phyloP scores from a whole-genome alignment of 30 jellyfish, hydroid and myxozoan genomes.

The Aurelia aurita complex sp. Pacific region DNA sequence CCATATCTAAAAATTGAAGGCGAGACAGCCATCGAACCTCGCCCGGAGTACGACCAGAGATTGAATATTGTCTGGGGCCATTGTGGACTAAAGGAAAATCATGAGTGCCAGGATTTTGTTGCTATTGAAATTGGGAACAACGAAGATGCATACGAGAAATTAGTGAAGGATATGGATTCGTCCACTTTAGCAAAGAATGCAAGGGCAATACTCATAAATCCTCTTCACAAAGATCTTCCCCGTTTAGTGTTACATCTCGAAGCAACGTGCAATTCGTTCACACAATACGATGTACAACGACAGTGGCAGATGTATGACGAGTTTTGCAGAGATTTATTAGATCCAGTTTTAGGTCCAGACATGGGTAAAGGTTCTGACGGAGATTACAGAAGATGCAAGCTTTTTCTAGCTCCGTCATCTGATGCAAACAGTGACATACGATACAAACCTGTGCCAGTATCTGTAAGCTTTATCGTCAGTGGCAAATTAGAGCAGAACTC shows the following conservation, averaged over 20 bases:
- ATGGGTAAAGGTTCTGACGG: constrained; percentile 57
- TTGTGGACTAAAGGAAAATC: constrained; percentile 45
- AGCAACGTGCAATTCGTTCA: constrained; percentile 55
- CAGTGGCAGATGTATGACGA: constrained; percentile 33
- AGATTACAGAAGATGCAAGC: constrained; percentile 47
- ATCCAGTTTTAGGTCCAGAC: constrained; percentile 33
- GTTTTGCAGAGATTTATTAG: constrained; percentile 32
- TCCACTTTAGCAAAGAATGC: constrained; percentile 46
- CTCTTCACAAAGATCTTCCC: constrained; percentile 34
- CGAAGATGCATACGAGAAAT: constrained; percentile 38
- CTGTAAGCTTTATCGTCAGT: constrained; percentile 32
- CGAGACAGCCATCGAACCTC: constrained; percentile 55
- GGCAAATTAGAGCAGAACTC: constrained; percentile 29
- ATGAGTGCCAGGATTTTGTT: constrained; percentile 24
- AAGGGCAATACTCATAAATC: constrained; percentile 27
- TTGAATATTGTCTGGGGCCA: constrained; percentile 42
- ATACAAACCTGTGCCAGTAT: constrained; percentile 24
- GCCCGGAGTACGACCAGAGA: constrained; percentile 51
- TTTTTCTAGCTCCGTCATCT: constrained; percentile 13
- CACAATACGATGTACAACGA: constrained; percentile 22
- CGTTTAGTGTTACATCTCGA: constrained; percentile 22
- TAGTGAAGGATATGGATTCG: constrained; percentile 27
- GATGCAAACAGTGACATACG: constrained; percentile 9
- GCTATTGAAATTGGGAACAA: constrained; percentile 33
- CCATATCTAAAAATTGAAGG: constrained; percentile 42